These are phyloP conservation scores for Coccyzus lansbergi DNA, from an alignment of 2,797 vertebrate species.

Conservation along the genomic window DNA sequence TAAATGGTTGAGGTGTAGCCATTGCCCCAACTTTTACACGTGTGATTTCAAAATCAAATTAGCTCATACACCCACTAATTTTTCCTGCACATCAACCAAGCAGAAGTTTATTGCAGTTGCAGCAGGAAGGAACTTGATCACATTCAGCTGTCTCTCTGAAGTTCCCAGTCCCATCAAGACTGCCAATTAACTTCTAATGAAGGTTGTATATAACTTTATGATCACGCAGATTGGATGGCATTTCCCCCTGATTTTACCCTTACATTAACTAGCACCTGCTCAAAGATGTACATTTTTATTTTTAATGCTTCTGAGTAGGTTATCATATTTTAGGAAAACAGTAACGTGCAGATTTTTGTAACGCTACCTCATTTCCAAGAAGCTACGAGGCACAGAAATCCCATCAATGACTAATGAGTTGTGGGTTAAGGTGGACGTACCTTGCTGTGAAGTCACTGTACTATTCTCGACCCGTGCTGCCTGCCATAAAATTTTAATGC, in stretches of 20 bases:
- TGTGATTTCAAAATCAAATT: neutral
- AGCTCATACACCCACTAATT: neutral
- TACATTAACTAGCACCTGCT: neutral
- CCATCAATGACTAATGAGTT: slow-evolving; percentile 77
- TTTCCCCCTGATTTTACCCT: neutral
- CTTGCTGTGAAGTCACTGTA: slow-evolving; percentile 82
- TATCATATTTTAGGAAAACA: slow-evolving; percentile 20
- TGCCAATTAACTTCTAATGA: slow-evolving; percentile 23
- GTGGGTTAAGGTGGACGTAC: slow-evolving; percentile 77
- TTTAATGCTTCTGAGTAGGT: neutral
- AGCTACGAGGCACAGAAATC: slow-evolving; percentile 48
- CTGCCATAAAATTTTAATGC: slow-evolving; percentile 87
- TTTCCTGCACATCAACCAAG: neutral
- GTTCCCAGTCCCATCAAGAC: neutral
- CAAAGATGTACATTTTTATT: neutral
- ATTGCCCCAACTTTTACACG: fast-evolving
- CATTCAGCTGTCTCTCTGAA: neutral
- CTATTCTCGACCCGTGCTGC: slow-evolving; percentile 76
- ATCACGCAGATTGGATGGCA: neutral
- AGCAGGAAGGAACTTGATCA: neutral
- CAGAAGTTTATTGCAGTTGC: neutral
- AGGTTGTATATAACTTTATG: neutral
- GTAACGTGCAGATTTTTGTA: slow-evolving; percentile 46
- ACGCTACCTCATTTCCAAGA: slow-evolving; percentile 1
- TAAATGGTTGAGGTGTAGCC: fast-evolving